A percentile compares a stretch with the other conserved stretches of the same genome.
These are phyloP conservation scores for Myodes glareolus DNA, from an alignment of 2,113 vertebrate species.

Conservation along the genomic window DNA sequence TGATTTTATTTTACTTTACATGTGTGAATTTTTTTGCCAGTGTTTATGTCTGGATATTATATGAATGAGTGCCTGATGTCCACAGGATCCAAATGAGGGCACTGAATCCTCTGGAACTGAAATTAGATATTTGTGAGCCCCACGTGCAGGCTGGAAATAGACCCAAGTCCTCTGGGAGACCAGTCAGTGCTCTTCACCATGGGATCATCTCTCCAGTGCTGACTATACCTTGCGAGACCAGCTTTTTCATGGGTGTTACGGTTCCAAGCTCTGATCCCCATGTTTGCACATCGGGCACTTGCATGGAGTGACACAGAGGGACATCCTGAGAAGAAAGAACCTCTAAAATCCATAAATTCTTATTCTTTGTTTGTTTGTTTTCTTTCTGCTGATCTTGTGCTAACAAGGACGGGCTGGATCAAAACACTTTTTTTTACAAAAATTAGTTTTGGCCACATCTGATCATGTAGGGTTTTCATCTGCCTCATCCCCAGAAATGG, in stretches of 20 bases:
- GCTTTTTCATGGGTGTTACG: not conserved
- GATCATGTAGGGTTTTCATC: slow-evolving; percentile 58
- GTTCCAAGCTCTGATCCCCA: not conserved
- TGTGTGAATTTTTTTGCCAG: accelerated
- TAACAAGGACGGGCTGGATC: slow-evolving; percentile 49
- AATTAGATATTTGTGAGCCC: not conserved
- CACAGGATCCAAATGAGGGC: too few relatives aligned
- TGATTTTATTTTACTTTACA: not conserved
- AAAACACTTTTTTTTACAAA: slow-evolving; percentile 4
- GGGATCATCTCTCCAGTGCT: not conserved
- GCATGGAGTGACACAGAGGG: not conserved
- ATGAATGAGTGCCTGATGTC: not conserved
- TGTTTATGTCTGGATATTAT: not conserved
- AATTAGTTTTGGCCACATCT: slow-evolving; percentile 14
- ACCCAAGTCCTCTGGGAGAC: not conserved
- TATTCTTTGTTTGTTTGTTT: not conserved
- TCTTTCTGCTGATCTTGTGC: not conserved
- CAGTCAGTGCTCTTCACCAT: not conserved
- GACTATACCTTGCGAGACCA: not conserved
- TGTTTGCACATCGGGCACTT: not conserved
- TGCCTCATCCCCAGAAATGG: slow-evolving; percentile 56
- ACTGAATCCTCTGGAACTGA: not conserved
- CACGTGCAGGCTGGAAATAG: not conserved
- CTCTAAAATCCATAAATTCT: slow-evolving; percentile 15
- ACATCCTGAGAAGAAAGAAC: slow-evolving; percentile 43